Evolutionary conservation across 2,888 invertebrate genomes (phyloP).

Genomic region (Parnassius smintheus): DNA sequence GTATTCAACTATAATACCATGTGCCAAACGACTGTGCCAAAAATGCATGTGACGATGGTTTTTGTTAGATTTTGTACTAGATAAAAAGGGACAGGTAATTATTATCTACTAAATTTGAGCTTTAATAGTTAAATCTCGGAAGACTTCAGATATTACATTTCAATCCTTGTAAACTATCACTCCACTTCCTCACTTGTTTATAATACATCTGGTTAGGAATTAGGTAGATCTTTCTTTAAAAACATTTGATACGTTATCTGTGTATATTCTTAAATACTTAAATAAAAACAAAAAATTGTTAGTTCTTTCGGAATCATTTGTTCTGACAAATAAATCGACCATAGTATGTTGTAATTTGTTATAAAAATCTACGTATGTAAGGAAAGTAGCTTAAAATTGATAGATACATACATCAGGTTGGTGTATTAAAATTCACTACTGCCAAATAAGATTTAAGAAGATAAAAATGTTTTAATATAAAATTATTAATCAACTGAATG

Average conservation of each 20-base stretch:
- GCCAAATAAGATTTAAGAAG: conserved; percentile 73
- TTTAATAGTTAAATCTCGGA: conserved; percentile 75
- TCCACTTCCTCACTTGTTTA: conserved; percentile 20
- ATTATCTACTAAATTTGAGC: conserved; percentile 73
- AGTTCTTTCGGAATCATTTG: conserved; percentile 49
- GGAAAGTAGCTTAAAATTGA: conserved; percentile 60
- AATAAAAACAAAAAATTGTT: conserved; percentile 31
- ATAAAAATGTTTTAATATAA: conserved; percentile 71
- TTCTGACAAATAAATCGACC: conserved; percentile 54
- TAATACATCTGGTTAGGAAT: conserved; percentile 46
- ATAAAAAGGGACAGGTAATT: conserved; percentile 50
- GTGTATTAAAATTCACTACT: conserved; percentile 70
- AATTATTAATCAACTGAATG: conserved; percentile 54
- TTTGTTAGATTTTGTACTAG: conserved; percentile 45
- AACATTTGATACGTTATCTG: conserved; percentile 49
- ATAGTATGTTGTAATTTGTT: conserved; percentile 66
- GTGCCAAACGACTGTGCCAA: conserved; percentile 59
- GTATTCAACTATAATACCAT: conserved; percentile 50
- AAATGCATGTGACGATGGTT: conserved; percentile 50
- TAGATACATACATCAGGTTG: conserved; percentile 54
- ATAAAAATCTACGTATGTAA: conserved; percentile 59
- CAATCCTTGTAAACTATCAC: conserved; percentile 25
- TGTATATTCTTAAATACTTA: conserved; percentile 43
- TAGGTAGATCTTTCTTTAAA: conserved; percentile 48
- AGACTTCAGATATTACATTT: conserved; percentile 50